Evolutionary conservation across 2,888 invertebrate genomes (phyloP), one percentile per base, ranked within the genome.

Genomic region (Cephalotes varians): DNA sequence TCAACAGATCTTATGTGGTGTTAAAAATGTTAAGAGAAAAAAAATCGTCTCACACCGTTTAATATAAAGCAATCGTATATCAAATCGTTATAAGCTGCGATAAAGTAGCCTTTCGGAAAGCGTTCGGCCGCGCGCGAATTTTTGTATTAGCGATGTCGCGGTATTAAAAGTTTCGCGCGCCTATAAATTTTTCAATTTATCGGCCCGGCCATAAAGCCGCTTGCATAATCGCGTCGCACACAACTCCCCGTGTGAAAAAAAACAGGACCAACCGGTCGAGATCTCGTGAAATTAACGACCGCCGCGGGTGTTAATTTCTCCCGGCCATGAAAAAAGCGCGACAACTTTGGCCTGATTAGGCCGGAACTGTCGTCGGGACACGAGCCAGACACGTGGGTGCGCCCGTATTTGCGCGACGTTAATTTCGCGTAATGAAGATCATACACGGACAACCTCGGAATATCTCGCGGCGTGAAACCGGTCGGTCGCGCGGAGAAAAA

Each of bases 401-500:
- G 82, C 15, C 2, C 82, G 44, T 86, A 79, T 89, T 89, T 89
- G 83, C 86, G 79, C 87, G 85, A 81, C 67, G 87, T 83, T 89
- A 89, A 89, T 89, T 89, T 85, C 83, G 37, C 82, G 80, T 86
- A 88, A 89, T 89, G 85, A 89, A 89, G 88, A 89, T 88, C 82
- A 88, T 85, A 73, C 85, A 65, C 73, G 81, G 58, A 15, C 69
- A 54, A 58, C 34, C 88, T 81, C 69, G 72, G 77, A 79, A 85
- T 82, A 62, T 82, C 85, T 69, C 44, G 65, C 81, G 82, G 79
- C 72, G 71, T 69, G 81, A 81, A 73, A 83, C 72, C 71, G 85
- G 74, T 54, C 67, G 51, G 18, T 54, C 49, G 34, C 49, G 81
- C n/a, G 18, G 47, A 49, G 44, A 81, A 79, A 62, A 81, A 73